Conservation (phyloP, 92 coral and sea anemone species). For the Pocillopora grandis region DNA sequence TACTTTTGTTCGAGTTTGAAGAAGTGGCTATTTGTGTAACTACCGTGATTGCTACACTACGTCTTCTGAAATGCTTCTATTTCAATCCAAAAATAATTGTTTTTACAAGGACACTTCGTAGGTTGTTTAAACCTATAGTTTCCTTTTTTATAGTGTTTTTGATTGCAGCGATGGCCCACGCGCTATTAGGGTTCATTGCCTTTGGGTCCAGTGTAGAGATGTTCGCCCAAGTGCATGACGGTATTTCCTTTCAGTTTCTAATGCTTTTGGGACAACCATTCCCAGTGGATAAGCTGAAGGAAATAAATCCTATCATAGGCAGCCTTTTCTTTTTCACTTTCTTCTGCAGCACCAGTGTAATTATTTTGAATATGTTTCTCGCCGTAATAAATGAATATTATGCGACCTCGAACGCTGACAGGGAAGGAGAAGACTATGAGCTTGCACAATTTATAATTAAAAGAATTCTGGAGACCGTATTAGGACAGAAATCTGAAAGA, state of each 20-base stretch:
- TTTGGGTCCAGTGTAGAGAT: background rate
- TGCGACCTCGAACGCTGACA: background rate
- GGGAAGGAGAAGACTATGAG: background rate
- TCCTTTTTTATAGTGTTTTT: background rate
- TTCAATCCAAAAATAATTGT: constrained; percentile 13
- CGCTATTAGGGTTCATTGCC: constrained; percentile 7
- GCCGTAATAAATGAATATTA: constrained; percentile 14
- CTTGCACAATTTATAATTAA: constrained; percentile 3
- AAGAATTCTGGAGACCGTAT: constrained; percentile 1
- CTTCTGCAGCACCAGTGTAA: background rate
- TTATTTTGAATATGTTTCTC: constrained; percentile 13
- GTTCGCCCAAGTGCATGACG: background rate
- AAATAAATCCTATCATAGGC: background rate
- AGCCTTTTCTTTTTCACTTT: constrained; percentile 15
- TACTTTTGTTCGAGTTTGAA: constrained; percentile 5
- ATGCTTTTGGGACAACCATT: constrained; percentile 13
- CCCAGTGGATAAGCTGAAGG: background rate
- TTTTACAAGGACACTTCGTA: background rate
- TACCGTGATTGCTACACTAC: background rate
- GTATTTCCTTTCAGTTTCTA: background rate
- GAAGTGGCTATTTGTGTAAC: constrained; percentile 1
- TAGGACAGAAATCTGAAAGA: constrained; percentile 2
- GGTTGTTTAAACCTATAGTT: background rate
- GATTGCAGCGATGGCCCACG: background rate
- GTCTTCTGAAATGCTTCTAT: constrained; percentile 8